These are phyloP conservation scores for Cercopithecus mona DNA, from an alignment of 2,113 vertebrate genomes.

Conservation along the genomic window DNA sequence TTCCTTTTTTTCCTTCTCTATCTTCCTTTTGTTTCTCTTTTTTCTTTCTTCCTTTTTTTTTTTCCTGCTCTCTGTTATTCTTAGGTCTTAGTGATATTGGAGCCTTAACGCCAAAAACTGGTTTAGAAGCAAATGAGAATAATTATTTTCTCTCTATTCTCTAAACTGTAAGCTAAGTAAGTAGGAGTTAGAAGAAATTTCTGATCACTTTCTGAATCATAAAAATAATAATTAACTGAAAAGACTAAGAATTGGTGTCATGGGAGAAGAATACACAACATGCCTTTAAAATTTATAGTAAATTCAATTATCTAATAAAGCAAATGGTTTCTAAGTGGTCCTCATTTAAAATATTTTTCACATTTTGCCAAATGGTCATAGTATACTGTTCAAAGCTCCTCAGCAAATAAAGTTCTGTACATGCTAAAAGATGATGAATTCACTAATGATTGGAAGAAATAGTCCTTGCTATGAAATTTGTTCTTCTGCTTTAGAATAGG, in stretches of 20 bases:
- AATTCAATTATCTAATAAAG: neutral
- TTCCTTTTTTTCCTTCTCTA: neutral
- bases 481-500: neutral
- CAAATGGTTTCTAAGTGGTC: neutral
- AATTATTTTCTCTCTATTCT: neutral
- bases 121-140: neutral
- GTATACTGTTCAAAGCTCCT: neutral
- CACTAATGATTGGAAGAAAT: neutral
- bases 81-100: neutral
- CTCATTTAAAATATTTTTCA: neutral
- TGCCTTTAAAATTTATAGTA: neutral
- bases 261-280: neutral
- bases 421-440: neutral
- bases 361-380: neutral
- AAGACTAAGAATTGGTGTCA: neutral
- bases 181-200: neutral
- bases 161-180: neutral
- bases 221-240: neutral
- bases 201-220: neutral
- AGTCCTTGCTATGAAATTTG: neutral
- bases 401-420: neutral
- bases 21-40: too few species aligned
- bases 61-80: neutral
- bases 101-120: neutral
- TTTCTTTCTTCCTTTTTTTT: neutral